Conservation (phyloP, 2,797 vertebrate genomes). For the Bradypodion pumilum region DNA sequence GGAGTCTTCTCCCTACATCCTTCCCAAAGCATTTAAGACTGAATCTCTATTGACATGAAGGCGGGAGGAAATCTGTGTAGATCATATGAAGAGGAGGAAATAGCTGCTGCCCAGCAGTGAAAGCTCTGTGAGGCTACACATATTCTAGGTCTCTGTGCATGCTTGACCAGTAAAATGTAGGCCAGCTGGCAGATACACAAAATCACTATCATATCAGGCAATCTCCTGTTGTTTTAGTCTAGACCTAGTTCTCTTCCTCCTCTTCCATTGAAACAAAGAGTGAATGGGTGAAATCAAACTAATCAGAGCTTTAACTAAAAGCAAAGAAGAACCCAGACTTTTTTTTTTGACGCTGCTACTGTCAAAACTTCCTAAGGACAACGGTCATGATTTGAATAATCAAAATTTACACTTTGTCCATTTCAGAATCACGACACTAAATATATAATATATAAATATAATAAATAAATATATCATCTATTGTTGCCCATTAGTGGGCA, state of each 20-base stretch:
- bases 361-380: background rate
- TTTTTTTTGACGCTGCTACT: background rate
- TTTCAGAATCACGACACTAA: too few species aligned
- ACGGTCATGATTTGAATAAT: background rate
- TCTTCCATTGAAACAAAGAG: background rate
- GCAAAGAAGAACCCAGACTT: too few species aligned
- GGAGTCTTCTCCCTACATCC: background rate
- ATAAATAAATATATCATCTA: too few species aligned
- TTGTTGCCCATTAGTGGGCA: too few species aligned
- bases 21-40: background rate
- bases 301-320: background rate
- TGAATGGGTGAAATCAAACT: background rate
- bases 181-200: background rate
- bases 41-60: background rate
- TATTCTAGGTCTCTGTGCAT: background rate
- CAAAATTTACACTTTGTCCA: too few species aligned
- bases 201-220: background rate
- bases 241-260: background rate
- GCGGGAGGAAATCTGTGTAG: background rate
- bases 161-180: background rate
- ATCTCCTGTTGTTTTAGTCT: background rate
- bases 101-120: background rate
- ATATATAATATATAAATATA: too few species aligned
- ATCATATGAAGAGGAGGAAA: background rate
- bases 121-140: background rate